A percentile compares a stretch with the other conserved stretches of the same genome.
Conservation (phyloP, 64 coral and sea anemone species). For the Actinia equina region DNA sequence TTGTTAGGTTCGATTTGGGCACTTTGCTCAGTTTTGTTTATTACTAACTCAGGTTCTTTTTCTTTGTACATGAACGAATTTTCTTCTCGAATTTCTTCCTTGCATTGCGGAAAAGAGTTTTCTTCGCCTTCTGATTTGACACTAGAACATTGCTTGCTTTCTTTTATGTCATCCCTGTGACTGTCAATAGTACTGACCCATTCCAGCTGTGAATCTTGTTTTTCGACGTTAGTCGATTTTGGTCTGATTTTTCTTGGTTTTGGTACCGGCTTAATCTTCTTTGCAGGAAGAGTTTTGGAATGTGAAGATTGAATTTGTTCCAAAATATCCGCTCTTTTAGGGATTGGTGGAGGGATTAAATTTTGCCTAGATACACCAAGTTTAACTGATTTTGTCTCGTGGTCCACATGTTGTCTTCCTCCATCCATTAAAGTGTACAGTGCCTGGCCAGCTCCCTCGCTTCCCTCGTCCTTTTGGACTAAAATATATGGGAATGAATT, state of each 20-base stretch:
- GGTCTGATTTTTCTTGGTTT: not conserved
- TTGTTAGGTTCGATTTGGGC: not conserved
- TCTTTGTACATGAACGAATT: no score
- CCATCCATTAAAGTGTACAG: not conserved
- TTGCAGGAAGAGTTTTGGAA: not conserved
- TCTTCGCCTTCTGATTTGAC: not conserved
- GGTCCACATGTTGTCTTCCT: not conserved
- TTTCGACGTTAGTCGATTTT: not conserved
- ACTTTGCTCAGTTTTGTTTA: not conserved
- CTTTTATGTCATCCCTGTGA: not conserved
- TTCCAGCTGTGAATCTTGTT: not conserved
- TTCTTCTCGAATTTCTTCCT: no score
- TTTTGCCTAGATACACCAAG: not conserved
- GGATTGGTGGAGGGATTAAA: not conserved
- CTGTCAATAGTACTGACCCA: not conserved
- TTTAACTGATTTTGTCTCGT: not conserved
- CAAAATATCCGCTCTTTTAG: not conserved
- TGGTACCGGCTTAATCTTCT: not conserved
- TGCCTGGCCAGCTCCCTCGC: not conserved
- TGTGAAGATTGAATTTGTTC: not conserved
- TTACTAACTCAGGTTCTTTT: no score
- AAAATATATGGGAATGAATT: not conserved
- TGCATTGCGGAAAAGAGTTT: no score
- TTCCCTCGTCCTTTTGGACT: not conserved
- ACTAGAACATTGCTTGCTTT: not conserved